A percentile compares a stretch with the other conserved stretches of the same genome.
Evolutionary conservation across 2,113 vertebrate species (phyloP).

Genomic region (Oceanites oceanicus): DNA sequence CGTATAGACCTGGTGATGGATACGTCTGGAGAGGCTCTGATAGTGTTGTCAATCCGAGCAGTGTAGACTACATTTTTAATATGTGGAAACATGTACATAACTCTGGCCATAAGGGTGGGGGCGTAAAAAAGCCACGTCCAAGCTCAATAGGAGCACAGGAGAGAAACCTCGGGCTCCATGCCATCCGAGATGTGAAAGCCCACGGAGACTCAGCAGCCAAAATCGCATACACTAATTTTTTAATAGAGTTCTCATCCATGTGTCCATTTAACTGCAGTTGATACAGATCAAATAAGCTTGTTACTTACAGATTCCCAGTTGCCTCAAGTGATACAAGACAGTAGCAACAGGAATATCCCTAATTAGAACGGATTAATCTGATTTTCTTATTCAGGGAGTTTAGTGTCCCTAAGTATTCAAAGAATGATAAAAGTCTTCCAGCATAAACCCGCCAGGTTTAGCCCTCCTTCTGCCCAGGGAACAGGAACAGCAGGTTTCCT

Average conservation of each 20-base stretch:
- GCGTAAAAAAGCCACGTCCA: slow-evolving; percentile 68
- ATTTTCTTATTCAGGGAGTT: slow-evolving; percentile 26
- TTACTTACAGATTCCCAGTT: slow-evolving; percentile 45
- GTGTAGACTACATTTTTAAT: slow-evolving; percentile 36
- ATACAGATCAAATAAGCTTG: slow-evolving; percentile 50
- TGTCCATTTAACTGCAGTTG: slow-evolving; percentile 53
- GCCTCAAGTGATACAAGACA: slow-evolving; percentile 40
- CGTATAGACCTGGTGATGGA: neutral
- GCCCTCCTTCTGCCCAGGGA: neutral
- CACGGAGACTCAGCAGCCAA: slow-evolving; percentile 59
- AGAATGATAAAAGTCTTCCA: neutral
- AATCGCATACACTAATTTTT: slow-evolving; percentile 54
- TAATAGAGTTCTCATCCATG: slow-evolving; percentile 66
- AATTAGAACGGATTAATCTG: slow-evolving; percentile 24
- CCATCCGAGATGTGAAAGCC: slow-evolving; percentile 64
- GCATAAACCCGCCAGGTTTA: neutral
- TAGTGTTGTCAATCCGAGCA: neutral
- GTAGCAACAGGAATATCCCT: slow-evolving; percentile 19
- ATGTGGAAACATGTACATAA: slow-evolving; percentile 34
- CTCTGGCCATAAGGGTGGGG: slow-evolving; percentile 67
- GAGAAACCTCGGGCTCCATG: slow-evolving; percentile 62
- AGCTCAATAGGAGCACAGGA: slow-evolving; percentile 58
- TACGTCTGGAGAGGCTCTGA: neutral
- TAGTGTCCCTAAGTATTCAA: neutral
- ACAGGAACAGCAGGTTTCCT: neutral